phyloP scores from a whole-genome alignment of 2,797 vertebrate species.

The Muscicapa comitata region DNA sequence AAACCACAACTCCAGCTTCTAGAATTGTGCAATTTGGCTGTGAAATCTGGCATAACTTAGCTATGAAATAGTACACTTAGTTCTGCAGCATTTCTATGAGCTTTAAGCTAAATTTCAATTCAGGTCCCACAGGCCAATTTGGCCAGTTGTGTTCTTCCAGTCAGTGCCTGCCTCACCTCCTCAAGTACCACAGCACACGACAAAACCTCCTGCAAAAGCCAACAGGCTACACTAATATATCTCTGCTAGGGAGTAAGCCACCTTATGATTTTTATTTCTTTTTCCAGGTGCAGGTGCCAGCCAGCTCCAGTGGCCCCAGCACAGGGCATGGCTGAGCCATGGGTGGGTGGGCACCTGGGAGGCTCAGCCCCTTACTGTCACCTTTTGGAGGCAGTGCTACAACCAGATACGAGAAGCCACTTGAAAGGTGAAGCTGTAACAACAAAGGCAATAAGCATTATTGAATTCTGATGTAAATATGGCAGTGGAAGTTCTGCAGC shows the following conservation, averaged over 20 bases:
- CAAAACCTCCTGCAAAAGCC: rapidly evolving
- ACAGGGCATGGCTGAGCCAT: rapidly evolving
- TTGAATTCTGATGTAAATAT: neutral
- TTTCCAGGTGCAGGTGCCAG: neutral
- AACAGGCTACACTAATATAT: neutral
- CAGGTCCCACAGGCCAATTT: neutral
- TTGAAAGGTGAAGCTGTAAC: neutral
- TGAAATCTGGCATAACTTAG: neutral
- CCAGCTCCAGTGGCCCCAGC: rapidly evolving
- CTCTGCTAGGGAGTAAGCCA: neutral
- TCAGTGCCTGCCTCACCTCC: neutral
- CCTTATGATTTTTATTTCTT: neutral
- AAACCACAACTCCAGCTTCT: neutral
- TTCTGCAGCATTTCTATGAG: neutral
- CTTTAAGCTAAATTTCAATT: neutral
- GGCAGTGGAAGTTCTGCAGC: neutral
- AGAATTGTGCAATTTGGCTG: neutral
- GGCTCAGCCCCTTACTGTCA: rapidly evolving
- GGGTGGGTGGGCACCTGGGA: rapidly evolving
- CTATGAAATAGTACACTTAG: neutral
- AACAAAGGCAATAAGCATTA: rapidly evolving
- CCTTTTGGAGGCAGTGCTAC: neutral
- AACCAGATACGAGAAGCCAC: neutral
- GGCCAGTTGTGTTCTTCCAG: neutral
- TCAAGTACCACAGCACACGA: neutral